Evolutionary conservation across 2,797 vertebrate genomes (phyloP).

Genomic region (Brotula barbata): DNA sequence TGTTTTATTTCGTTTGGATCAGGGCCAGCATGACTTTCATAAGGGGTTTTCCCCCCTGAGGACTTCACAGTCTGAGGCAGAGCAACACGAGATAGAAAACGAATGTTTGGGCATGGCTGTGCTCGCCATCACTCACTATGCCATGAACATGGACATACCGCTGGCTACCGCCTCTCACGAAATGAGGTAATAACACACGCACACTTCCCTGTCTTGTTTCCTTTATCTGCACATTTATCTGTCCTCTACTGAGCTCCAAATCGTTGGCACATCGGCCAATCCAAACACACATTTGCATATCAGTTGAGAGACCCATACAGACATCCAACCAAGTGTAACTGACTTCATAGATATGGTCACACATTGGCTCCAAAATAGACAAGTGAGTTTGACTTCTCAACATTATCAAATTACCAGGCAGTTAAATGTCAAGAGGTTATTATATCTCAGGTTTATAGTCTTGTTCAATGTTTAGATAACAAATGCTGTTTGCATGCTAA

Average conservation of each 20-base stretch:
- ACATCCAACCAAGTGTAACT: too few relatives aligned
- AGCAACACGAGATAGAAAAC: slow-evolving; percentile 93
- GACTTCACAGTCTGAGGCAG: slow-evolving; percentile 80
- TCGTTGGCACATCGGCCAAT: too few relatives aligned
- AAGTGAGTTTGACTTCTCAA: too few relatives aligned
- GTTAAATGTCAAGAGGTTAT: too few relatives aligned
- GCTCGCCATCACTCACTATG: slow-evolving; percentile 91
- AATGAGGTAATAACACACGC: slow-evolving; percentile 81
- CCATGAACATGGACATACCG: slow-evolving; percentile 77
- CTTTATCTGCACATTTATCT: too few relatives aligned
- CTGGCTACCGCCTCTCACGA: slow-evolving; percentile 82
- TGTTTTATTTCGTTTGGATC: slow-evolving; percentile 2
- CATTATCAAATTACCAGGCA: too few relatives aligned
- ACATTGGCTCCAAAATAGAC: too few relatives aligned
- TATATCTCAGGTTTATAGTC: too few relatives aligned
- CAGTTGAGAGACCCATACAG: neutral
- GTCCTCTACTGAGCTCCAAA: too few relatives aligned
- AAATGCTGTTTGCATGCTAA: neutral
- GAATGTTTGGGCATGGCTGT: slow-evolving; percentile 99
- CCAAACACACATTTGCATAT: neutral
- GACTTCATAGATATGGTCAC: too few relatives aligned
- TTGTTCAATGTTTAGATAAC: too few relatives aligned
- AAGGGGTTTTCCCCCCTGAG: slow-evolving; percentile 87
- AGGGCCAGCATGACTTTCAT: slow-evolving; percentile 95
- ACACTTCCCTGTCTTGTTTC: neutral